Evolutionary conservation across 2,113 vertebrate genomes (phyloP).

Genomic region (Scopus umbretta): DNA sequence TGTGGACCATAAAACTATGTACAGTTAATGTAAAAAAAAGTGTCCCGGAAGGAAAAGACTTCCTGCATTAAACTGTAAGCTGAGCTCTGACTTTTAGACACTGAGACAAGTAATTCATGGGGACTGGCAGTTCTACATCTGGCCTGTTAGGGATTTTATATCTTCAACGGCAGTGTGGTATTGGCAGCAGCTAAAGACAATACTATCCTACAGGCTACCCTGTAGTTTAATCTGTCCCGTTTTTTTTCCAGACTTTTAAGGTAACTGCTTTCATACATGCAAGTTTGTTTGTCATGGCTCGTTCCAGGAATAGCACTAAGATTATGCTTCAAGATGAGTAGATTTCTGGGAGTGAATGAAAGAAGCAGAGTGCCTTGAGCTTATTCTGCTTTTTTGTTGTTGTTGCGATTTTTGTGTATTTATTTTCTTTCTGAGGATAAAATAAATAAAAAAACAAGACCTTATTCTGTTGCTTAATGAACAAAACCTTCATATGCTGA

Average conservation of each 20-base stretch:
- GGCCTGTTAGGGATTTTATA: background rate
- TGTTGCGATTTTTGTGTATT: background rate
- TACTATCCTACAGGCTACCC: background rate
- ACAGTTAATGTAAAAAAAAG: background rate
- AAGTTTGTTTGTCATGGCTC: background rate
- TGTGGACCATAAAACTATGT: background rate
- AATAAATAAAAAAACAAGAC: slow-evolving; percentile 13
- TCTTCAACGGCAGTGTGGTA: background rate
- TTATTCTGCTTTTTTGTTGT: background rate
- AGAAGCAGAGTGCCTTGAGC: background rate
- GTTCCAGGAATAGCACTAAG: background rate
- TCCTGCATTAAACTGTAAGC: background rate
- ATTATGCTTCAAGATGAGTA: background rate
- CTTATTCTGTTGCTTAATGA: slow-evolving; percentile 14
- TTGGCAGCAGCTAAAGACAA: background rate
- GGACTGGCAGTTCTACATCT: background rate
- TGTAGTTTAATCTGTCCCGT: background rate
- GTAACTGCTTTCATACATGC: background rate
- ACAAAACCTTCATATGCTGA: slow-evolving; percentile 29
- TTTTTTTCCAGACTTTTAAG: background rate
- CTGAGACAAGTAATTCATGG: background rate
- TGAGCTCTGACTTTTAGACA: background rate
- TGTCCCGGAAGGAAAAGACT: background rate
- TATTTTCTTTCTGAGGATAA: slow-evolving; percentile 11
- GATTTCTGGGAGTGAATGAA: background rate